phyloP scores from a whole-genome alignment of 1,140 invertebrate species.

The Macrocentrus cingulum region DNA sequence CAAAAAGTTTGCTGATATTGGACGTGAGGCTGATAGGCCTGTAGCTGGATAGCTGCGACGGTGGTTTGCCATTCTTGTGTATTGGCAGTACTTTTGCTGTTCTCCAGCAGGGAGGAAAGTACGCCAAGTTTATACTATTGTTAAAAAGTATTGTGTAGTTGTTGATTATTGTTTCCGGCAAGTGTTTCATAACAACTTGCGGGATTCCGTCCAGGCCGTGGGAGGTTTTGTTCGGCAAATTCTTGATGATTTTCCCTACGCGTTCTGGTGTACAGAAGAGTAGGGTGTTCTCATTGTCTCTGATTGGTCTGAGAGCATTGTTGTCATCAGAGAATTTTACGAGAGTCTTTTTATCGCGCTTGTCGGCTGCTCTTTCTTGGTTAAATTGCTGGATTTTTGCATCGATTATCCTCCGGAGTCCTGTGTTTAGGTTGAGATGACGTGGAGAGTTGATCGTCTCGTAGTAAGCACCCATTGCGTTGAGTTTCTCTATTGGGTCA shows the following conservation, averaged over 20 bases:
- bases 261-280: not conserved
- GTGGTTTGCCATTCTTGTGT: slow-evolving; percentile 5
- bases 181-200: slow-evolving; percentile 15
- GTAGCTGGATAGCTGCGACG: slow-evolving; percentile 11
- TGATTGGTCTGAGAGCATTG: not conserved
- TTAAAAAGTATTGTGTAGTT: slow-evolving; percentile 18
- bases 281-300: not conserved
- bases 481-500: slow-evolving; percentile 9
- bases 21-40: slow-evolving; percentile 19
- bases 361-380: not conserved
- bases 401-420: not conserved
- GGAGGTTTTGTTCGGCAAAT: slow-evolving; percentile 22
- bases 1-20: slow-evolving; percentile 21
- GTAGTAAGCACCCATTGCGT: slow-evolving; percentile 10
- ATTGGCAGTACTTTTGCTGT: not conserved
- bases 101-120: slow-evolving; percentile 7
- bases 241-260: not conserved
- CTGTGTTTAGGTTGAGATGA: slow-evolving; percentile 1
- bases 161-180: slow-evolving; percentile 7
- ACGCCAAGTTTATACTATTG: slow-evolving; percentile 17
- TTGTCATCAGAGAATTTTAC: slow-evolving; percentile 9
- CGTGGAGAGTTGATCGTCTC: slow-evolving; percentile 15
- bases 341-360: not conserved
- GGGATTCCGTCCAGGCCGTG: slow-evolving; percentile 16
- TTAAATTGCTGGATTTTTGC: not conserved